These are phyloP conservation scores for Calonectris borealis DNA, from an alignment of 2,113 vertebrate species.

Conservation along the genomic window DNA sequence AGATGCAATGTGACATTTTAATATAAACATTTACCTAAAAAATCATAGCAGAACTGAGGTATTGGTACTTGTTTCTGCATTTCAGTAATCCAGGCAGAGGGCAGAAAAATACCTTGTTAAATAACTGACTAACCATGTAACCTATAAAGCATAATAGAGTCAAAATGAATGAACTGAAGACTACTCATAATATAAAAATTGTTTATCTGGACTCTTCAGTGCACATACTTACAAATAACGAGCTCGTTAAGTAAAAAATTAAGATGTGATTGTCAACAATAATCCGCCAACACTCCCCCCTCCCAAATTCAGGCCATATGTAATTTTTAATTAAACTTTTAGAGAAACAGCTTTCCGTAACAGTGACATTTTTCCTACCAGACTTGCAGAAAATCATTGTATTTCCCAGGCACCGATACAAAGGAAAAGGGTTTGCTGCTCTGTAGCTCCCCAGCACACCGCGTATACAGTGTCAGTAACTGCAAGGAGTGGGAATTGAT, in stretches of 20 bases:
- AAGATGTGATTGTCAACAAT: not conserved
- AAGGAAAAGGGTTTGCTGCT: slow-evolving; percentile 3
- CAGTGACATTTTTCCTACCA: not conserved
- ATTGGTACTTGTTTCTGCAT: not conserved
- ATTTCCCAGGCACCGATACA: not conserved
- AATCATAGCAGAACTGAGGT: not conserved
- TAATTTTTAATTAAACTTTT: slow-evolving; percentile 23
- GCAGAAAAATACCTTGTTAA: not conserved
- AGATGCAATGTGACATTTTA: not conserved
- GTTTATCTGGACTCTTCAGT: not conserved
- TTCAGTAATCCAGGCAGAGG: not conserved
- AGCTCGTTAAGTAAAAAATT: not conserved
- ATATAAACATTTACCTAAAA: not conserved
- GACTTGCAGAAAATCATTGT: not conserved
- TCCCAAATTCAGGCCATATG: not conserved
- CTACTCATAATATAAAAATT: not conserved
- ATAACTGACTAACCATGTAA: not conserved
- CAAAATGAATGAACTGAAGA: not conserved
- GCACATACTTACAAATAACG: not conserved
- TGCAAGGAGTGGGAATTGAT: slow-evolving; percentile 35
- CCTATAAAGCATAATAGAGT: not conserved
- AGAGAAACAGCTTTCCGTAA: not conserved
- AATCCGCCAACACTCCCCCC: not conserved
- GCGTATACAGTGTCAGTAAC: not conserved
- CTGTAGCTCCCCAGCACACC: not conserved